Base-by-base conservation (phyloP, 2,113 vertebrate species). In the Crotophaga sulcirostris region DNA sequence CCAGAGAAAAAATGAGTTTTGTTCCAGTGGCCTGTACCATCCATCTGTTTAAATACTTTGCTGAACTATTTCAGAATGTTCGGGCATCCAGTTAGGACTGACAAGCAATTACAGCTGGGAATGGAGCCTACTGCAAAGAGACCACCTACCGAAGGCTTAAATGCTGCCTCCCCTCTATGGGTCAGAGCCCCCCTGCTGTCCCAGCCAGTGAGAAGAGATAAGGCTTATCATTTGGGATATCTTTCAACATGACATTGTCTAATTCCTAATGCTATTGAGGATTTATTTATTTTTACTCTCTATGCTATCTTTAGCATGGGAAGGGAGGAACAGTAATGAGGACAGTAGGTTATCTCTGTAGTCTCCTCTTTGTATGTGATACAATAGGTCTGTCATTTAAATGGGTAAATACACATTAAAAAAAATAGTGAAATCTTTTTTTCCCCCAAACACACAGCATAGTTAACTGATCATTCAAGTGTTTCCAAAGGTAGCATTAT, bases 11-110 rank as follows among this genome's bases (percentile, higher is more conserved):
- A 98, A 97, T 0, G 93, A 96, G 75, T 72, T 98, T 95, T 97
- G 97, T 98, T 98, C 98, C 97, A 90, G 94, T 97, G 98, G 97
- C 97, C 98, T 97, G 96, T 98, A 98, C 97, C 97, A 97, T 98
- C 98, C 98, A 98, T 98, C 98, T 98, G 98, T 98, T 98, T 70
- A 80, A 93, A 63, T 87, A 82, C 72, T 96, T 91, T 6, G 69
- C 74, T 78, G 93, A 94, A n/a, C 84, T 87, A 29, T 82, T 92
- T 40, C 67, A 76, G 84, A 67, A 89, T 15, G 79, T 67, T 87
- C 94, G 87, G 88, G 63, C 94, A 94, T 93, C 93, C 90, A 84
- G 85, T 92, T 77, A 88, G 72, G 62, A 47, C 78, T 87, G 89
- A 95, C 9, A 26, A 72, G 87, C 68, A 64, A 55, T 93, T 93